Base-by-base conservation (phyloP, 1,140 invertebrate species). In the Carposina sasakii region DNA sequence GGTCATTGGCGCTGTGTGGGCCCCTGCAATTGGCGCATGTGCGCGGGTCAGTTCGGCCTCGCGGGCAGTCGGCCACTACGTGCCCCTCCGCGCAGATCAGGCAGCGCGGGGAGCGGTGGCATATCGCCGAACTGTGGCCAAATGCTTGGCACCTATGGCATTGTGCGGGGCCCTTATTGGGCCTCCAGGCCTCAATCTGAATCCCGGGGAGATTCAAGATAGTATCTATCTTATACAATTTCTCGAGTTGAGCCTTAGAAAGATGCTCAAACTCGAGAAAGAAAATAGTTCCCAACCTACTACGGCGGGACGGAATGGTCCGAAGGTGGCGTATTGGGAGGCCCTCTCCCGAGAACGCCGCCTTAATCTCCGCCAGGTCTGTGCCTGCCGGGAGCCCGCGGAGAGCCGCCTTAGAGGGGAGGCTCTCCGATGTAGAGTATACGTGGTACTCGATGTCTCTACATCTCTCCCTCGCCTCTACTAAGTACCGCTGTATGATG, bases 1-100 rank as follows among this genome's bases (percentile, higher is more conserved):
- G 16, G 21, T 49, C 9, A 40, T 62, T 62, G 2, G 56, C 60
- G 0, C 55, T 30, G 39, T 62, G 60, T 1, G 47, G 28, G 0
- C 55, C 55, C 1, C 45, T 43, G 34, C 59, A 62, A 40, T 62
- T 62, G 0, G 47, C 49, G 33, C 60, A 62, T 0, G 55, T 58
- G 6, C 49, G 23, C 0, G 43, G 46, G 1, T 58, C 31, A n/a
- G 37, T 40, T 12, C 22, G 9, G 0, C 54, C 52, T 0, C 54
- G 10, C 0, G 31, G 34, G 48, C 59, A 62, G 0, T 54, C 19
- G 2, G 8, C 3, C 2, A 52, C 52, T 8, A 44, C 26, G 33
- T 60, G 52, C 1, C n/a, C 8, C 9, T 34, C 54, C 12, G 24
- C 54, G 48, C 48, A 57, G n/a, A 33, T 26, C 0, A 55, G 45